Conservation (phyloP, 2,113 vertebrate species). For the Murina feae region DNA sequence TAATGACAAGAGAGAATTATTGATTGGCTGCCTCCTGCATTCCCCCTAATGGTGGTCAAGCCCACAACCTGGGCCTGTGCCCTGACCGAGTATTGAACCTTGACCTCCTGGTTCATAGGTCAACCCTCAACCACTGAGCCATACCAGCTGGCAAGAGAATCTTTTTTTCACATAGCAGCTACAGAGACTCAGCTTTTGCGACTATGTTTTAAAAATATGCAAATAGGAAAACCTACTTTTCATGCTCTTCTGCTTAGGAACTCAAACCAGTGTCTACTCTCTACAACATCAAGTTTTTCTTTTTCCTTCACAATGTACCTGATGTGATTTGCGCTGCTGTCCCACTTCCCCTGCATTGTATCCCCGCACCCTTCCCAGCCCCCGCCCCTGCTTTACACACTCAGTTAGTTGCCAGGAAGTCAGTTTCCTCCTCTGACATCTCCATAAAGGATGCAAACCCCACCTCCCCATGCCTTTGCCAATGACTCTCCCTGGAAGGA, state of each 20-base stretch:
- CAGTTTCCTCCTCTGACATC: rapidly evolving
- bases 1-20: no score
- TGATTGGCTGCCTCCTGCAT: no score
- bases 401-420: background rate
- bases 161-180: background rate
- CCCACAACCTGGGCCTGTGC: no score
- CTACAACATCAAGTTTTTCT: background rate
- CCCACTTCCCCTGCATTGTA: background rate
- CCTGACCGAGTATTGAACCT: no score
- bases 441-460: background rate
- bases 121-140: no score
- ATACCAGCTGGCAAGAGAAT: background rate
- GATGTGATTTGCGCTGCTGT: background rate
- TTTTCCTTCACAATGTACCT: background rate
- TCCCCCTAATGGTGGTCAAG: no score
- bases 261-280: background rate
- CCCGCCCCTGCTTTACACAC: background rate
- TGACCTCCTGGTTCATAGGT: no score
- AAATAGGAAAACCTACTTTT: background rate
- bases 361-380: no score
- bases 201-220: background rate
- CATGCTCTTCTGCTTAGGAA: background rate
- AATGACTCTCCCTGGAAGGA: background rate
- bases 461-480: background rate
- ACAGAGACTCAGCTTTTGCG: background rate